These are phyloP conservation scores for Benthochromis sp. DNA, from an alignment of 2,113 vertebrate genomes.

Conservation along the genomic window DNA sequence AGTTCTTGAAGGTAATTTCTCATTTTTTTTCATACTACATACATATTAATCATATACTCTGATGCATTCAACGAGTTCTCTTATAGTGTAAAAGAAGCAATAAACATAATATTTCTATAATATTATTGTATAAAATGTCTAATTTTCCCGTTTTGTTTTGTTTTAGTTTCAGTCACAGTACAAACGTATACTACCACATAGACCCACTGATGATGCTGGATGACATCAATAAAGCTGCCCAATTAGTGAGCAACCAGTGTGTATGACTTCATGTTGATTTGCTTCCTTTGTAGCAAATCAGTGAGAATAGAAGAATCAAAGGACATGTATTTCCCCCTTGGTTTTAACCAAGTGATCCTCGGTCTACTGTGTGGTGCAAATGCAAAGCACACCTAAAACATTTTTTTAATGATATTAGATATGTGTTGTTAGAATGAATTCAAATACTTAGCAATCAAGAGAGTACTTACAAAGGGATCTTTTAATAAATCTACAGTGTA, in stretches of 20 bases:
- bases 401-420: not conserved
- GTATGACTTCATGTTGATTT: not conserved
- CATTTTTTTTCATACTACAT: fast-evolving
- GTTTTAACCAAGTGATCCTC: not conserved
- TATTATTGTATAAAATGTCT: not conserved
- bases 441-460: not conserved
- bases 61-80: not conserved
- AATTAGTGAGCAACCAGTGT: not conserved
- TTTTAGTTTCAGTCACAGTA: not conserved
- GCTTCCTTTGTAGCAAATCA: not conserved
- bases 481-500: not conserved
- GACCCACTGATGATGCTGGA: not conserved
- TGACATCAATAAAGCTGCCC: not conserved
- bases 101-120: not conserved
- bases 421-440: not conserved
- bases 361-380: not conserved
- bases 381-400: not conserved
- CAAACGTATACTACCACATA: not conserved
- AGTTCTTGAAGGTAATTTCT: not conserved
- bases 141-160: fast-evolving
- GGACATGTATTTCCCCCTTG: not conserved
- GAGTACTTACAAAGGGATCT: not conserved
- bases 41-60: not conserved
- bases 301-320: not conserved
- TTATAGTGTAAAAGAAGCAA: not conserved